Percentiles rank a stretch among this genome's conserved stretches.
phyloP scores from a whole-genome alignment of 2,797 vertebrate species.

The Parauchenoglanis punctatus region DNA sequence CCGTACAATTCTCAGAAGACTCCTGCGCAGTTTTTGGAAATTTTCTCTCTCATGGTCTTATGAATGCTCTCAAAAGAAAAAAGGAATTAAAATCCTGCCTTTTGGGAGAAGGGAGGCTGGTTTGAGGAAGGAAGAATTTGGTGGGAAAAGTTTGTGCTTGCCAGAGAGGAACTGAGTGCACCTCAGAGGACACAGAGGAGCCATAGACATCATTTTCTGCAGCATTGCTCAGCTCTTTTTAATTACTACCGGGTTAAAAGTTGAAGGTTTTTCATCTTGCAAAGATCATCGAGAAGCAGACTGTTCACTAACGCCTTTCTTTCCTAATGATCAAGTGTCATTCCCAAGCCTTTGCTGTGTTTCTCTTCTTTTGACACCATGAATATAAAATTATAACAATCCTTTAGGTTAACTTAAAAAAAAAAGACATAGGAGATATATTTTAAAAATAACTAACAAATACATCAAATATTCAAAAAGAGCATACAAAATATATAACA shows the following conservation, averaged over 20 bases:
- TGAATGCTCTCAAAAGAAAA: slow-evolving; percentile 24
- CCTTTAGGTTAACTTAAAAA: neutral
- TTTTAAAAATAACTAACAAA: neutral
- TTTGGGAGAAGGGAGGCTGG: slow-evolving; percentile 41
- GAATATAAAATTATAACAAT: neutral
- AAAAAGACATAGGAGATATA: neutral
- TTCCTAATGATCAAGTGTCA: neutral
- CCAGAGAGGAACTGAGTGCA: slow-evolving; percentile 69
- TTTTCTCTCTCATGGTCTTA: slow-evolving; percentile 24
- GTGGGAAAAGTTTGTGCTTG: slow-evolving; percentile 70
- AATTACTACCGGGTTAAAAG: neutral
- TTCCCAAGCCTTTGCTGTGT: neutral
- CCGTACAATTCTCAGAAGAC: slow-evolving; percentile 6
- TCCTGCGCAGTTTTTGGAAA: slow-evolving; percentile 4
- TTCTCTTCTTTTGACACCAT: neutral
- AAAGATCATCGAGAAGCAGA: neutral
- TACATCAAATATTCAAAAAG: neutral
- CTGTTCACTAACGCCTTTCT: too few species aligned
- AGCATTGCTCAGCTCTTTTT: neutral
- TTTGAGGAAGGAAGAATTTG: slow-evolving; percentile 62
- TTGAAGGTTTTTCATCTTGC: neutral
- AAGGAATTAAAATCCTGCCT: neutral
- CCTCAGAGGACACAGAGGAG: slow-evolving; percentile 64
- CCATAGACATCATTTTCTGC: neutral
- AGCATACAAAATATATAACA: neutral